phyloP scores from a whole-genome alignment of 1,140 invertebrate genomes.

The Halyomorpha halys region DNA sequence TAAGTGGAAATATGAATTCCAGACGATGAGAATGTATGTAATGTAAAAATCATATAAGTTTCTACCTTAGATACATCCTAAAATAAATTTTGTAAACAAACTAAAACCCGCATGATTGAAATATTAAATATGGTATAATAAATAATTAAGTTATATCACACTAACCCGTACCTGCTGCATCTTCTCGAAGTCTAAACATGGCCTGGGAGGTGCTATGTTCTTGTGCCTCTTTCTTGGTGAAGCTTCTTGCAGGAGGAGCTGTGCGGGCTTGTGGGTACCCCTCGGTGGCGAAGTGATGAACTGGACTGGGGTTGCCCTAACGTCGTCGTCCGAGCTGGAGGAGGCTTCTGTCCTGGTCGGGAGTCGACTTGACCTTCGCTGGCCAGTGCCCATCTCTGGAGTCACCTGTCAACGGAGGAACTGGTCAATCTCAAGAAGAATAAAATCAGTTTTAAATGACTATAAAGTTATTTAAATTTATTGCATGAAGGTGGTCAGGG shows the following conservation, averaged over 20 bases:
- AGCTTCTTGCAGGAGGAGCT: slow-evolving; percentile 46
- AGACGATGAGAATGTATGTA: too few species aligned
- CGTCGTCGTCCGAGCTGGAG: slow-evolving; percentile 38
- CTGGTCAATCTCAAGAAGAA: too few species aligned
- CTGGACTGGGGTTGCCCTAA: slow-evolving; percentile 60
- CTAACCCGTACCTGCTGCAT: slow-evolving; percentile 71
- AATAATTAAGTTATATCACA: too few species aligned
- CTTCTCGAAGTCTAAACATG: slow-evolving; percentile 90
- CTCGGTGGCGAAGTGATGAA: slow-evolving; percentile 79
- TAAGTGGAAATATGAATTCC: too few species aligned
- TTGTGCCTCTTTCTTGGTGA: slow-evolving; percentile 47
- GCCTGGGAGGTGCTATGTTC: slow-evolving; percentile 49
- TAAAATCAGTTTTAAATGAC: too few species aligned
- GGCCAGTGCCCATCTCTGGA: neutral
- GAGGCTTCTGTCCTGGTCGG: slow-evolving; percentile 32
- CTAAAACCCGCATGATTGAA: too few species aligned
- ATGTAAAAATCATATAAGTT: too few species aligned
- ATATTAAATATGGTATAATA: too few species aligned
- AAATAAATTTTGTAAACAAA: too few species aligned
- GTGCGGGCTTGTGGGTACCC: slow-evolving; percentile 33
- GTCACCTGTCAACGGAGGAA: neutral
- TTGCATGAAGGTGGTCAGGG: too few species aligned
- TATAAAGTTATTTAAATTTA: too few species aligned
- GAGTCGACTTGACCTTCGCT: slow-evolving; percentile 32
- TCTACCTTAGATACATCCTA: too few species aligned